A percentile compares a stretch with the other conserved stretches of the same genome.
Conservation (phyloP, 1,140 invertebrate species). For the Cyphomyrmex costatus region DNA sequence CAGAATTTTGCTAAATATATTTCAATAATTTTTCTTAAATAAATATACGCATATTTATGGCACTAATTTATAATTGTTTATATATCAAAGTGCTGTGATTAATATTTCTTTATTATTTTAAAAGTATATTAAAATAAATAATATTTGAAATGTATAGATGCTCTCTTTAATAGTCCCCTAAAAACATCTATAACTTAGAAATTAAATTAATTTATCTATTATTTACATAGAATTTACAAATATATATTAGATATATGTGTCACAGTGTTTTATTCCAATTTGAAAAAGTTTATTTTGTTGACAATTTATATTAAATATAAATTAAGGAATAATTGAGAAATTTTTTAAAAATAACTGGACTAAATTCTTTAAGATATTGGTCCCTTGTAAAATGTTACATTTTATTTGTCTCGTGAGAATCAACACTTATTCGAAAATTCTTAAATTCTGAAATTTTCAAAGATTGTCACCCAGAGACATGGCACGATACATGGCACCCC, state of each 20-base stretch:
- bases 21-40: not conserved
- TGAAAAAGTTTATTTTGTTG: not conserved
- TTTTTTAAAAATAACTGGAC: not conserved
- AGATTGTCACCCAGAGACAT: not conserved
- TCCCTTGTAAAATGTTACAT: not conserved
- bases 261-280: not conserved
- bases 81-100: not conserved
- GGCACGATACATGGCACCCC: not conserved
- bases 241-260: not conserved
- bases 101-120: not conserved
- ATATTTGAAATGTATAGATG: not conserved
- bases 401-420: not conserved
- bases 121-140: not conserved
- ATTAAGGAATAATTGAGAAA: not conserved
- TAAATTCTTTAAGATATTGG: not conserved
- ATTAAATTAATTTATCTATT: not conserved
- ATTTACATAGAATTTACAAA: not conserved
- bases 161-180: not conserved
- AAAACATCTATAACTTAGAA: not conserved
- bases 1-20: slow-evolving; percentile 4
- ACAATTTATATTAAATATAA: not conserved
- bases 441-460: not conserved
- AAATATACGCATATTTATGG: not conserved
- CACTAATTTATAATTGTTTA: not conserved
- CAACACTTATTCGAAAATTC: not conserved